Conservation (phyloP, 1,140 invertebrate species). For the Halictus rubicundus region DNA sequence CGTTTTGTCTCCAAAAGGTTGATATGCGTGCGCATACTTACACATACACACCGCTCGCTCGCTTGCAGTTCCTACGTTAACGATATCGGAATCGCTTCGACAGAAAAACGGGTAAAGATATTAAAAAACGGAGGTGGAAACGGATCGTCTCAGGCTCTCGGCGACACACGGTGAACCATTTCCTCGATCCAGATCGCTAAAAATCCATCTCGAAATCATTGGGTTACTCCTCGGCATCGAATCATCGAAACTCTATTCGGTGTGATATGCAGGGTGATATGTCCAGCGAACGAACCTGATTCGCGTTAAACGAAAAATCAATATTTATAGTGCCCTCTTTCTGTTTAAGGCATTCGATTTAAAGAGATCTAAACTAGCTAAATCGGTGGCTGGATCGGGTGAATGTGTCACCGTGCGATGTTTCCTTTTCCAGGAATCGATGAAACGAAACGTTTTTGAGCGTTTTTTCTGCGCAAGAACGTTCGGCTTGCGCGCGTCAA, state of each 20-base stretch:
- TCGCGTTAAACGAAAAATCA: too few species aligned
- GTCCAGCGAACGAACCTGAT: too few species aligned
- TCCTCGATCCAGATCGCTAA: neutral
- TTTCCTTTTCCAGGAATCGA: neutral
- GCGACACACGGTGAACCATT: neutral
- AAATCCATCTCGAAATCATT: too few species aligned
- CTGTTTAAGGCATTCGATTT: too few species aligned
- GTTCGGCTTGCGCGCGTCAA: neutral
- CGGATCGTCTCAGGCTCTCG: neutral
- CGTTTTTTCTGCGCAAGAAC: neutral
- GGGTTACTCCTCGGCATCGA: too few species aligned
- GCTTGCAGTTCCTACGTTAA: neutral
- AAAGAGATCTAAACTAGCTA: too few species aligned
- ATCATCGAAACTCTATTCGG: too few species aligned
- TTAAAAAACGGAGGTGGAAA: neutral
- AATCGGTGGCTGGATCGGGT: too few species aligned
- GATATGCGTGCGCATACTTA: neutral
- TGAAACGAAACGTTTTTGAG: neutral
- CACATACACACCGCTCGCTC: neutral
- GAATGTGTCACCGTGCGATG: too few species aligned
- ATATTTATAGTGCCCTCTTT: too few species aligned
- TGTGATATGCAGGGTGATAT: too few species aligned
- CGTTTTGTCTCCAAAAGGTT: constrained; percentile 42
- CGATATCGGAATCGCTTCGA: neutral
- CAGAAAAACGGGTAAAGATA: neutral